These are phyloP conservation scores for Macrotis lagotis DNA, from an alignment of 2,113 vertebrate species.

Conservation along the genomic window DNA sequence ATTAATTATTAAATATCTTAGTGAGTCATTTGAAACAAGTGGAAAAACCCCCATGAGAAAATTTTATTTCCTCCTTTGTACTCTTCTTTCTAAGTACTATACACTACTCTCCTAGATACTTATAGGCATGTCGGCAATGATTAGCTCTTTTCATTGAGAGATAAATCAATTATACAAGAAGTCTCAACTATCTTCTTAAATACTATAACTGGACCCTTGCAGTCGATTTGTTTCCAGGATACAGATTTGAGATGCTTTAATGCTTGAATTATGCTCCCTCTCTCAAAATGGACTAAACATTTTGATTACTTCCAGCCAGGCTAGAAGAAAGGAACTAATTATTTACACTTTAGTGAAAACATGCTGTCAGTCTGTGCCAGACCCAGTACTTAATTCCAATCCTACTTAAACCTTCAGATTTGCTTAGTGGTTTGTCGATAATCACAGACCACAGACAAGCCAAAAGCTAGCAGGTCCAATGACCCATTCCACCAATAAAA, in stretches of 20 bases:
- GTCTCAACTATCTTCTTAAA: constrained; percentile 19
- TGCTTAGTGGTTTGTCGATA: constrained; percentile 56
- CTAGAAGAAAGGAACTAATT: constrained; percentile 25
- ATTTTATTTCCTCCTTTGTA: not conserved
- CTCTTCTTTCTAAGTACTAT: not conserved
- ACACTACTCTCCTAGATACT: not conserved
- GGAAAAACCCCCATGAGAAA: constrained; percentile 1
- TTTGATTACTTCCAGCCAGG: constrained; percentile 18
- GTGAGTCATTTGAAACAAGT: not conserved
- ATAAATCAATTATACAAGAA: constrained; percentile 57
- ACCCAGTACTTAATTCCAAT: constrained; percentile 12
- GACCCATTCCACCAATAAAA: not conserved
- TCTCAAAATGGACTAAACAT: not conserved
- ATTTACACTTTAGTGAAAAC: constrained; percentile 50
- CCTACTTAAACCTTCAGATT: constrained; percentile 53
- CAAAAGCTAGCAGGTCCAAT: not conserved
- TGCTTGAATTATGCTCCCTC: constrained; percentile 1
- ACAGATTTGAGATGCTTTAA: not conserved
- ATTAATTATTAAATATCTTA: constrained; percentile 1
- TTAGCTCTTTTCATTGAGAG: constrained; percentile 30
- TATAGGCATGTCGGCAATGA: constrained; percentile 56
- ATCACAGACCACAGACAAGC: constrained; percentile 7
- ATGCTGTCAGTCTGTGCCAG: constrained; percentile 4
- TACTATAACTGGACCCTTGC: not conserved
- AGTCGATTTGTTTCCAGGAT: not conserved